phyloP scores from a whole-genome alignment of 2,888 invertebrate species.

The Ypsolopha sequella region DNA sequence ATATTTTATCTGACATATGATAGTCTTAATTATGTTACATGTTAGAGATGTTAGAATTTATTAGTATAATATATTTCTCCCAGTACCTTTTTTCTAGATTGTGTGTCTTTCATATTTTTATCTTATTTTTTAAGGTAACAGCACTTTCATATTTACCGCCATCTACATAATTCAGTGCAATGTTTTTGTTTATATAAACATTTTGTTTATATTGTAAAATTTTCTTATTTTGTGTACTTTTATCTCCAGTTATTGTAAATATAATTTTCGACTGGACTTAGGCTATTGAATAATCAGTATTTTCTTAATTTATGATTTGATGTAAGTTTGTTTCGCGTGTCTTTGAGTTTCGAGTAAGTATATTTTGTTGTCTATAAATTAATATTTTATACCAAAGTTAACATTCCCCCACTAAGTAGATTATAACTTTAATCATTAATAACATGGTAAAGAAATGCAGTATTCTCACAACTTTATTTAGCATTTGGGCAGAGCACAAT shows the following conservation, averaged over 20 bases:
- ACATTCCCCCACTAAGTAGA: conserved; percentile 76
- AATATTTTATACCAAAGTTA: conserved; percentile 79
- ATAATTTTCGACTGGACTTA: conserved; percentile 45
- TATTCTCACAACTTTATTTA: not conserved
- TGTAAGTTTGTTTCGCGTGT: conserved; percentile 59
- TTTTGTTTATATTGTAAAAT: conserved; percentile 17
- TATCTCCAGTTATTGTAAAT: conserved; percentile 57
- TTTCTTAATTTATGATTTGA: conserved; percentile 62
- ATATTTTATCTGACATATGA: conserved; percentile 12
- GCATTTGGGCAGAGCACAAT: not conserved
- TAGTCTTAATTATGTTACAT: conserved; percentile 14
- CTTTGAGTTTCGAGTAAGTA: conserved; percentile 39
- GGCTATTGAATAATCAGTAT: conserved; percentile 63
- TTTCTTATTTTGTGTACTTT: conserved; percentile 24
- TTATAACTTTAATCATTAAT: not conserved
- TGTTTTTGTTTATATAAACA: conserved; percentile 12
- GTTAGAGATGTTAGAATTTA: conserved; percentile 14
- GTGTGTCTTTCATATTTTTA: conserved; percentile 10
- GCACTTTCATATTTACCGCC: conserved; percentile 19
- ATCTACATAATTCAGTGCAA: conserved; percentile 13
- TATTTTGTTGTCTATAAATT: conserved; percentile 65
- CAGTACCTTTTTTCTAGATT: conserved; percentile 8
- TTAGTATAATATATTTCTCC: conserved; percentile 9
- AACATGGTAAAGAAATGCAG: conserved; percentile 1
- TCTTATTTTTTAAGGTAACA: conserved; percentile 13